Conservation (phyloP, 2,888 invertebrate species). For the Drosophila seclusa region DNA sequence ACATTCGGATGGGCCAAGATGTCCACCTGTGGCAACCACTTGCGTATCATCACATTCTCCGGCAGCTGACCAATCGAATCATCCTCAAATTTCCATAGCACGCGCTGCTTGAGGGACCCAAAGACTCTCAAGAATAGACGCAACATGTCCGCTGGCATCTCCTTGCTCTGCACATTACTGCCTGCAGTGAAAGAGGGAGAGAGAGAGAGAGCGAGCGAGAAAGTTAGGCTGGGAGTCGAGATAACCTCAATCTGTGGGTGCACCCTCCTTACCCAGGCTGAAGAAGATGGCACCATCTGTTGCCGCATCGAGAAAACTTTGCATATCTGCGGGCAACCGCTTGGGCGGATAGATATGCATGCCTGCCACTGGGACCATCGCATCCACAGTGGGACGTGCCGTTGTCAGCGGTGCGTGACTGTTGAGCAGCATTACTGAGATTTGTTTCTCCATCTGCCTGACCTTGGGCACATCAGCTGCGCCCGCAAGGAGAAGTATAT, state of each 20-base stretch:
- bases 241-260: neutral
- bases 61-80: slow-evolving; percentile 83
- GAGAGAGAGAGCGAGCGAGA: neutral
- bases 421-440: slow-evolving; percentile 86
- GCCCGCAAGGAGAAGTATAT: neutral
- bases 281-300: slow-evolving; percentile 85
- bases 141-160: slow-evolving; percentile 84
- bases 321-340: slow-evolving; percentile 81
- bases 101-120: slow-evolving; percentile 83
- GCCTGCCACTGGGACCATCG: slow-evolving; percentile 86
- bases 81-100: slow-evolving; percentile 86
- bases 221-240: neutral
- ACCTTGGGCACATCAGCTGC: slow-evolving; percentile 83
- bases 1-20: slow-evolving; percentile 85
- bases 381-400: slow-evolving; percentile 84
- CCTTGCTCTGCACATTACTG: slow-evolving; percentile 85
- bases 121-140: slow-evolving; percentile 84
- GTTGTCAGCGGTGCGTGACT: slow-evolving; percentile 85
- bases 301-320: slow-evolving; percentile 84
- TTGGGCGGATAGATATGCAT: slow-evolving; percentile 86
- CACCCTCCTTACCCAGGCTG: slow-evolving; percentile 82
- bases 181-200: slow-evolving; percentile 69
- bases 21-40: slow-evolving; percentile 86
- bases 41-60: slow-evolving; percentile 85
- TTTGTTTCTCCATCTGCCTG: slow-evolving; percentile 84